Base-by-base conservation (phyloP, 2,888 invertebrate genomes). In the Meloe dianella region DNA sequence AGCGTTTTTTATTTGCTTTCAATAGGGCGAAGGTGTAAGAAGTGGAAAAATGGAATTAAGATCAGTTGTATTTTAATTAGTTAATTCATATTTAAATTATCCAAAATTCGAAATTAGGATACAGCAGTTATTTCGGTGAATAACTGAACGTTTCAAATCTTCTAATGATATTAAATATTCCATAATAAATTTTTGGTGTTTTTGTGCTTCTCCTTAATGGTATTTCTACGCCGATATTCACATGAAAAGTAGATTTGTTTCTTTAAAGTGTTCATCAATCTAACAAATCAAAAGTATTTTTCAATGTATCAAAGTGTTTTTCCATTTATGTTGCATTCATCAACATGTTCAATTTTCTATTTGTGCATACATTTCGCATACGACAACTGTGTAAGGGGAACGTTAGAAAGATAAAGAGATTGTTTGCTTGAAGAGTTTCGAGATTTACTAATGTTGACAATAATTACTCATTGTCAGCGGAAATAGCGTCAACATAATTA, bases 401-500 rank as follows among this genome's bases (percentile, higher is more conserved):
- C 2, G 1, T 0, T 6, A 22, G 51, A 54, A 51, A 51, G 54
- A 24, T 54, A 10, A 24, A 54, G 22, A 14, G 12, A 54, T 20
- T 20, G 20, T 47, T 9, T 47, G 20, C 20, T 47, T 20, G 47
- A 20, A 47, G 20, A 20, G 20, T 22, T 57, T 30, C 57, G 12
- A 38, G 58, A 61, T 61, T 67, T 67, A 32, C 58, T 51, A 61
- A 61, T 51, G 51, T 59, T 57, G n/a, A 56, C 41, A 24, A 62
- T 61, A 38, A 64, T 67, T 64, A 38, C 58, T 64, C 67, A 67
- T 54, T 64, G 67, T 64, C 67, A 61, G 30, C 22, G 60, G 54
- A 62, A 35, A 58, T 17, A 17, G 61, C 65, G 62, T 60, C 64
- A 54, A 61, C 57, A 61, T 67, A 67, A 67, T 67, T 67, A 67